Base-by-base conservation (phyloP, 2,113 vertebrate genomes). In the Paramormyrops kingsleyae region DNA sequence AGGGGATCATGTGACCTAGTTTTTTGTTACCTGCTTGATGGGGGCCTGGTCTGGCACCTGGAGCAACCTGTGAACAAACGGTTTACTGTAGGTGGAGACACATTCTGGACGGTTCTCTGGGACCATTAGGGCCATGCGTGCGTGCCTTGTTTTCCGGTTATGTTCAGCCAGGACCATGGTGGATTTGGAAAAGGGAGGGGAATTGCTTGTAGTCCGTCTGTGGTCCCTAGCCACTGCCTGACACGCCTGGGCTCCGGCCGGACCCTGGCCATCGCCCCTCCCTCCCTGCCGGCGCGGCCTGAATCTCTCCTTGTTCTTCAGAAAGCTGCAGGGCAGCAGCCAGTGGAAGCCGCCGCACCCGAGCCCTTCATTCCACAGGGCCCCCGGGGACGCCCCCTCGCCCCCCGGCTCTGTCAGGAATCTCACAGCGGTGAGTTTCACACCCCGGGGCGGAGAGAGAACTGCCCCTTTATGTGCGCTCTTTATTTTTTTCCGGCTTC, bases 351-450 rank as follows among this genome's bases (percentile, higher is more conserved):
- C 92, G 92, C 94, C 94, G 90, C 96, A 96, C 92, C 92, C 94
- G 93, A 95, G 92, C 93, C 93, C 94, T 92, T 95, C 95, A 92
- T 95, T 95, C 95, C 96, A 94, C 91, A 96, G 95, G 94, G 91
- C 94, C 89, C 91, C 94, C 0, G 95, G 94, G 91, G 94, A 96
- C 91, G 95, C 95, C 90, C 95, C 95, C 2, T 95, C 94, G 88
- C 95, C 94, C 46, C 94, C 95, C 89, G 95, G 95, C 91, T 95
- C 96, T 91, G 94, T 94, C 92, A 96, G 96, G 94, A 95, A 91
- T 93, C 93, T 93, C 88, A 94, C 95, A 21, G 91, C 92, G 96
- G 96, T 97, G 95, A 95, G 92, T 93, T 90, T 46, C 70, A 13
- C 19, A 31, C 49, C 85, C 24, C 3, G 21, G 31, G 7, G 21